Conservation (phyloP, 2,888 invertebrate species). For the Lepidochitona cinerea region DNA sequence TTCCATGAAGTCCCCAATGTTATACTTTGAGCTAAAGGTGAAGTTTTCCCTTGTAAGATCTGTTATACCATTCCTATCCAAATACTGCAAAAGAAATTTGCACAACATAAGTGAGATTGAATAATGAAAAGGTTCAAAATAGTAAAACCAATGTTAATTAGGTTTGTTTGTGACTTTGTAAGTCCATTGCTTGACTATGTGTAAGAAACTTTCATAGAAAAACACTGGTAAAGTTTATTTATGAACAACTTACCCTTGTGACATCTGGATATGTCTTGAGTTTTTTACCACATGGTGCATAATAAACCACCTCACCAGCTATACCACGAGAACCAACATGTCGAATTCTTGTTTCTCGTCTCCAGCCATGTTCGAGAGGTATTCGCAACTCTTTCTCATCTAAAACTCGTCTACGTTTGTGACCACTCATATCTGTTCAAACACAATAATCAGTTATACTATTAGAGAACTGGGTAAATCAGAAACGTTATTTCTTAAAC, state of each 20-base stretch:
- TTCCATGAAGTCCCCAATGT: conserved; percentile 93
- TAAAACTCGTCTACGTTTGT: conserved; percentile 73
- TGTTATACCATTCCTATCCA: conserved; percentile 79
- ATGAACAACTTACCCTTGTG: conserved; percentile 64
- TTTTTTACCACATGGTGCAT: conserved; percentile 78
- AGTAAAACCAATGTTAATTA: too few species aligned
- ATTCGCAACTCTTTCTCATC: conserved; percentile 78
- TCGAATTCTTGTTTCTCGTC: conserved; percentile 90
- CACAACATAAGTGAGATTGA: too few species aligned
- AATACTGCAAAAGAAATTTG: conserved; percentile 80
- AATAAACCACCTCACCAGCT: conserved; percentile 89
- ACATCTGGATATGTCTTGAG: conserved; percentile 78
- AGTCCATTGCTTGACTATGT: too few species aligned
- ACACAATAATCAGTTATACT: neutral
- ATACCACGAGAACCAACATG: conserved; percentile 81
- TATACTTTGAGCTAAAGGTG: conserved; percentile 89
- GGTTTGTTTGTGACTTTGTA: too few species aligned
- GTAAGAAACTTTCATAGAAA: too few species aligned
- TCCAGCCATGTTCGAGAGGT: conserved; percentile 85
- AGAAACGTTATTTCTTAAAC: neutral
- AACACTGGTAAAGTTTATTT: too few species aligned
- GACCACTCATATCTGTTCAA: too few species aligned
- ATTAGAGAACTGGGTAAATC: neutral
- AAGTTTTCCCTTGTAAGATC: conserved; percentile 89
- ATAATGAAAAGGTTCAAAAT: too few species aligned